These are phyloP conservation scores for Sepioteuthis lessoniana DNA, from an alignment of 2,888 invertebrate species.

Conservation along the genomic window DNA sequence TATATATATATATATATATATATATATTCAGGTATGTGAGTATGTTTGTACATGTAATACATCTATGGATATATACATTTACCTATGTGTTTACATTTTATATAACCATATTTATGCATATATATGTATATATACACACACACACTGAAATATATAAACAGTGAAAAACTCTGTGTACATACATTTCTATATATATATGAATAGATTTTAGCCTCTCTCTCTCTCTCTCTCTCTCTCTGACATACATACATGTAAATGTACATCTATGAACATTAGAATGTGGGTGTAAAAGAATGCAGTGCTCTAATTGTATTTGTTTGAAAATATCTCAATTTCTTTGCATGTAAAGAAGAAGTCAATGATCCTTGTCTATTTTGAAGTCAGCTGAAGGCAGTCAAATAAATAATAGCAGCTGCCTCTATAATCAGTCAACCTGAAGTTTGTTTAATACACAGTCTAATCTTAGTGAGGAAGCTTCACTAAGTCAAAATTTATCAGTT, in stretches of 20 bases:
- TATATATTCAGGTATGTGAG: neutral
- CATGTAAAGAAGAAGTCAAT: neutral
- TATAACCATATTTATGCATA: too few relatives aligned
- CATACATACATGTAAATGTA: too few relatives aligned
- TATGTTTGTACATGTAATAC: neutral
- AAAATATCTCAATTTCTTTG: neutral
- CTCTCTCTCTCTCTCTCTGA: too few relatives aligned
- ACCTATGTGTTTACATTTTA: too few relatives aligned
- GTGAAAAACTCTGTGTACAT: too few relatives aligned
- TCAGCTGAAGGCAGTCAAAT: neutral
- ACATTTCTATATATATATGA: too few relatives aligned
- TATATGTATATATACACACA: too few relatives aligned
- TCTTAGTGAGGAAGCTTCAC: neutral
- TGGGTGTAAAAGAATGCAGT: neutral
- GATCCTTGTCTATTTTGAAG: constrained; percentile 21
- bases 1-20: neutral
- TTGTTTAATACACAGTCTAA: neutral
- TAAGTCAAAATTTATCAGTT: neutral
- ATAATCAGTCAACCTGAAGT: constrained; percentile 12
- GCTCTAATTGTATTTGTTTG: neutral
- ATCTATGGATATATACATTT: neutral
- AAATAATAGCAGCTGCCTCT: neutral
- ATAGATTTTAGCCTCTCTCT: too few relatives aligned
- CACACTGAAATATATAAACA: too few relatives aligned
- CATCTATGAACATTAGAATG: neutral